These are phyloP conservation scores for Austrofundulus limnaeus DNA, from an alignment of 2,113 vertebrate species.

Conservation along the genomic window DNA sequence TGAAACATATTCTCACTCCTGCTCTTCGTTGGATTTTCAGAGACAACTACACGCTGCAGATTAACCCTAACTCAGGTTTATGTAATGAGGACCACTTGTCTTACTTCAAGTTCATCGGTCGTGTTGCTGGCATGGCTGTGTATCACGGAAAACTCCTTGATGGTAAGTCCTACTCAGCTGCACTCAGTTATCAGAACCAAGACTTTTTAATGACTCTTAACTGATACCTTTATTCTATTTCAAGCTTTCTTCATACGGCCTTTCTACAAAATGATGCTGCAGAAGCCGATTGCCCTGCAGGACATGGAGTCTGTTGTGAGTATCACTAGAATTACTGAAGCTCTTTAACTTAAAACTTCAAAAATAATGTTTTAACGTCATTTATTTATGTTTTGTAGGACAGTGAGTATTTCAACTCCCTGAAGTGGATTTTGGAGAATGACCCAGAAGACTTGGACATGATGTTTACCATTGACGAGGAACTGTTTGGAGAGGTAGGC, in stretches of 20 bases:
- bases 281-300: slow-evolving; percentile 91
- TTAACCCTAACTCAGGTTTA: slow-evolving; percentile 96
- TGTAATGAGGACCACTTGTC: slow-evolving; percentile 98
- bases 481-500: slow-evolving; percentile 96
- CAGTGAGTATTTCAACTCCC: slow-evolving; percentile 95
- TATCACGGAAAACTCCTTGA: slow-evolving; percentile 96
- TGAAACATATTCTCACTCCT: neutral
- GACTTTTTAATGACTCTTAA: neutral
- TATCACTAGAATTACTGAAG: slow-evolving; percentile 2
- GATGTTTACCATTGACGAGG: slow-evolving; percentile 93
- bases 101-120: slow-evolving; percentile 98
- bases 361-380: neutral
- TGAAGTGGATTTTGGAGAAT: slow-evolving; percentile 97
- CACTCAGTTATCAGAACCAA: neutral
- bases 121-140: slow-evolving; percentile 97
- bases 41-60: slow-evolving; percentile 98
- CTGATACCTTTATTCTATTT: slow-evolving; percentile 38
- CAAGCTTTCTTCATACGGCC: slow-evolving; percentile 97
- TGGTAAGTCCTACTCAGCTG: slow-evolving; percentile 76
- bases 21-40: slow-evolving; percentile 73
- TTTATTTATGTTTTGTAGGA: slow-evolving; percentile 78
- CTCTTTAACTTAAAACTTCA: neutral
- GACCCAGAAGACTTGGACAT: slow-evolving; percentile 94
- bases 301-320: slow-evolving; percentile 99
- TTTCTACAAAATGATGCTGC: slow-evolving; percentile 99